Evolutionary conservation across 37 sponge, comb jelly and placozoan genomes (phyloP), one percentile per base, ranked within the genome.

Genomic region (Beroe forskalii): DNA sequence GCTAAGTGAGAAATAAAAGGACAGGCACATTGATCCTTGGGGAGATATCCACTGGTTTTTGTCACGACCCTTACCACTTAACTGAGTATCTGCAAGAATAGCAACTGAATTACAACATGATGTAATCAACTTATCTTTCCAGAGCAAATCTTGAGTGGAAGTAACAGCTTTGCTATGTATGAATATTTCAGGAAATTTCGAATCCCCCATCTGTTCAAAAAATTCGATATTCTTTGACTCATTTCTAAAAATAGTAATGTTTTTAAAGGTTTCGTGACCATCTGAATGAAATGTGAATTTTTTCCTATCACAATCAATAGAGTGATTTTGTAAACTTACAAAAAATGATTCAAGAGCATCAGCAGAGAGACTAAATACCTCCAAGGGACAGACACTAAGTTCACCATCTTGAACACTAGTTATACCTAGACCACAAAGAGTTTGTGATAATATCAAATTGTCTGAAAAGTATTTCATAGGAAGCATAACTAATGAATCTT

Each of bases 1-100:
- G 40, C 17, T 0, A 44, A 43, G 86, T 12, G 86, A 33, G 48
- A 43, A 80, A 30, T 43, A 43, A 27, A 80, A 22, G 0, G 86
- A 80, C 24, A 44, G 20, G 55, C 48, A 80, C 86, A 80, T 80
- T 22, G 86, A 80, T 2, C 86, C 86, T 24, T 9, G 23, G 27
- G 86, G 86, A n/a, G 86, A 80, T 30, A 80, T 80, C 86, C 86
- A 80, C 27, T 80, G 86, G 27, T 80, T 80, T 43, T 80, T 80
- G 4, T 48, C 86, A 38, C 86, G 37, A n/a, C 86, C 86, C 42
- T 44, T 41, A 9, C 86, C 86, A 41, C 14, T 25, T 22, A 80
- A 1, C 42, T 80, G 86, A 80, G 35, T 25, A 41, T 80, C 86
- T 6, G 86, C 86, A 9, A 80, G 55, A 23, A 80, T 24, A n/a